phyloP scores from a whole-genome alignment of 2,797 vertebrate genomes.

The Ctenochaetus hawaiiensis region DNA sequence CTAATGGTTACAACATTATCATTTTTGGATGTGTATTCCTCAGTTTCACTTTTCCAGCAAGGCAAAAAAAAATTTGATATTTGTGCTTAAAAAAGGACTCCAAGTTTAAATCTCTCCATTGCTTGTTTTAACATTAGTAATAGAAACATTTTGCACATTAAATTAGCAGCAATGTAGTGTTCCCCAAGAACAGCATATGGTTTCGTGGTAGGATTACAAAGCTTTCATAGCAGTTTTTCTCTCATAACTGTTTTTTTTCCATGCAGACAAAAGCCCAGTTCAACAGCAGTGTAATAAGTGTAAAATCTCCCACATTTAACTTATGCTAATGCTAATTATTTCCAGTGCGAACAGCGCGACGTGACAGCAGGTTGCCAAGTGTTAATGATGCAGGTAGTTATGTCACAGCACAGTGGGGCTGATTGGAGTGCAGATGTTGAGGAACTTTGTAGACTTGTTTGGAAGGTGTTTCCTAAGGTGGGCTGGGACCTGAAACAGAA shows the following conservation, averaged over 20 bases:
- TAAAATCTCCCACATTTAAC: slow-evolving; percentile 55
- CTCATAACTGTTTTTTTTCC: neutral
- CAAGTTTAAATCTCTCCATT: neutral
- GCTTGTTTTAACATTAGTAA: too few species aligned
- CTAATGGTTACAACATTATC: neutral
- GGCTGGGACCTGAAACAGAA: slow-evolving; percentile 11
- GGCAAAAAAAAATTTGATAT: neutral
- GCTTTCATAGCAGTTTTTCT: slow-evolving; percentile 11
- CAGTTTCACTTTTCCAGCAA: neutral
- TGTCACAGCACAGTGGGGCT: slow-evolving; percentile 53
- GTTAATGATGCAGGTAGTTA: slow-evolving; percentile 64
- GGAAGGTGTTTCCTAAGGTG: slow-evolving; percentile 27
- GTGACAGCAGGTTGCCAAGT: slow-evolving; percentile 62
- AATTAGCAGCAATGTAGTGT: neutral
- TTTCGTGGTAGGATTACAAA: neutral
- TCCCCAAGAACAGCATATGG: neutral
- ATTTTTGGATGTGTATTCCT: neutral
- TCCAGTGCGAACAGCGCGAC: slow-evolving; percentile 48
- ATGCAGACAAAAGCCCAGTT: slow-evolving; percentile 28
- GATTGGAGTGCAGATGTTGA: slow-evolving; percentile 66
- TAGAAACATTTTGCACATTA: too few species aligned
- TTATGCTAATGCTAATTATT: slow-evolving; percentile 63
- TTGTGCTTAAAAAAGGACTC: neutral
- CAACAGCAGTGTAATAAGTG: slow-evolving; percentile 46
- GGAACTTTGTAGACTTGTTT: slow-evolving; percentile 35